These are phyloP conservation scores for Metalampra italica DNA, from an alignment of 2,888 invertebrate genomes.

Conservation along the genomic window DNA sequence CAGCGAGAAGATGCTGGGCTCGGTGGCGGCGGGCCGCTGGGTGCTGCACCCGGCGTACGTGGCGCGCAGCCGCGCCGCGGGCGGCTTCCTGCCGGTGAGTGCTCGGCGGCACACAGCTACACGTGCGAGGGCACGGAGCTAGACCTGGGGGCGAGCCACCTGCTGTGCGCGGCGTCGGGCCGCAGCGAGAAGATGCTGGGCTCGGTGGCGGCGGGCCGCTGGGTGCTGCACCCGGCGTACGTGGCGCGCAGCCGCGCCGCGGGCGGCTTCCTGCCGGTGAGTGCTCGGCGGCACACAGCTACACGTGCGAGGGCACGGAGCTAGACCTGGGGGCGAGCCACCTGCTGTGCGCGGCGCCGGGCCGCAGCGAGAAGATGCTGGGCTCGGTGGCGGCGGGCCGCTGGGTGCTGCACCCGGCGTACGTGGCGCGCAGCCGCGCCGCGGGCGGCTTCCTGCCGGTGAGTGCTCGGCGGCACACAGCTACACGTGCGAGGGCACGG, in stretches of 20 bases:
- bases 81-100: conserved; percentile 81
- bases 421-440: conserved; percentile 82
- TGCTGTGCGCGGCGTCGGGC: conserved; percentile 85
- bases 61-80: conserved; percentile 79
- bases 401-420: conserved; percentile 91
- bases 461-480: conserved; percentile 16
- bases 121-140: conserved; percentile 65
- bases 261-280: conserved; percentile 81
- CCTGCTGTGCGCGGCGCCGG: conserved; percentile 85
- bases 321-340: conserved; percentile 82
- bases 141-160: conserved; percentile 82
- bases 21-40: conserved; percentile 94
- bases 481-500: conserved; percentile 68
- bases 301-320: conserved; percentile 67
- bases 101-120: background rate
- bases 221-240: conserved; percentile 91
- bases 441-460: conserved; percentile 82
- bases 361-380: conserved; percentile 92
- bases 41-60: conserved; percentile 90
- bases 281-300: conserved; percentile 12
- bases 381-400: conserved; percentile 92
- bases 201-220: conserved; percentile 91
- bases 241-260: conserved; percentile 81
- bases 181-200: conserved; percentile 94
- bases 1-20: conserved; percentile 92